phyloP scores from a whole-genome alignment of 2,797 vertebrate species.

The Buphagus erythrorhynchus region DNA sequence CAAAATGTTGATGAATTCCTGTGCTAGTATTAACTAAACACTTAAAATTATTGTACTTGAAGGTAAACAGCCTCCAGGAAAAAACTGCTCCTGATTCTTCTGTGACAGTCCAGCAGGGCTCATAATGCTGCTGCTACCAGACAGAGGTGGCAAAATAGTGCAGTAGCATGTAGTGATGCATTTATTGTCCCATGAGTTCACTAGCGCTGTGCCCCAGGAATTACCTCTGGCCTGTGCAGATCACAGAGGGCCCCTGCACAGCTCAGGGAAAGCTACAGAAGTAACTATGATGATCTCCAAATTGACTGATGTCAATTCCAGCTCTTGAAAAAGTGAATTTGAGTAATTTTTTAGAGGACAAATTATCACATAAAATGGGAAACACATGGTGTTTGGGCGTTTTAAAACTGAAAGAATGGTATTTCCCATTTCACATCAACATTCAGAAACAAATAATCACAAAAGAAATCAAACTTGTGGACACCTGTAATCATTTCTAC shows the following conservation, averaged over 20 bases:
- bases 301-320: neutral
- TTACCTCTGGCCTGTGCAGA: neutral
- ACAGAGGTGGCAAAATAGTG: neutral
- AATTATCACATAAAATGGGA: neutral
- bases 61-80: neutral
- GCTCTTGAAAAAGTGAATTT: neutral
- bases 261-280: neutral
- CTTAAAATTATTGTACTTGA: neutral
- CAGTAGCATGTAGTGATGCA: rapidly evolving
- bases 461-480: neutral
- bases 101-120: neutral
- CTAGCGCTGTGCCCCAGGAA: neutral
- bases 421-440: neutral
- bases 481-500: neutral
- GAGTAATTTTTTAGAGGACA: neutral
- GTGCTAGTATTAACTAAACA: neutral
- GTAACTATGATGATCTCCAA: neutral
- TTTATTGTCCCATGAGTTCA: neutral
- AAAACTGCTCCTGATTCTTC: neutral
- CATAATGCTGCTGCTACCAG: neutral
- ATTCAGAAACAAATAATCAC: neutral
- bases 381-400: rapidly evolving
- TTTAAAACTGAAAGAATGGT: neutral
- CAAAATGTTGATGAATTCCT: neutral
- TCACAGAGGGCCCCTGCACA: neutral